Conservation (phyloP, 1,140 invertebrate species). For the Macrosteles quadrilineatus region DNA sequence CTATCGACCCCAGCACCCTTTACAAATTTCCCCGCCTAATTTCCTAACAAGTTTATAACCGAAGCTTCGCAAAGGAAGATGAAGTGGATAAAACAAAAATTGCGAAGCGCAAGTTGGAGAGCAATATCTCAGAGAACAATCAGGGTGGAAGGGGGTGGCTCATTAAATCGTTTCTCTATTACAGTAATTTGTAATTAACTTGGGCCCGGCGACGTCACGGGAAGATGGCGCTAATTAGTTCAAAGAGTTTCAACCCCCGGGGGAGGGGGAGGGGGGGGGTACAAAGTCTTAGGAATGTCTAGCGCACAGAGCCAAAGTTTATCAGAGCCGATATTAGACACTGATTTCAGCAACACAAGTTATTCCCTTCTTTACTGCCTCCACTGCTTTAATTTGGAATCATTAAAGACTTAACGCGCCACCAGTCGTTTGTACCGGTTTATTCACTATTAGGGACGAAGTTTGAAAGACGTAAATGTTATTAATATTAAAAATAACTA, state of each 20-base stretch:
- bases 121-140: neutral
- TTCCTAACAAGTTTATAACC: neutral
- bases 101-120: neutral
- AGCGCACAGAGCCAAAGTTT: neutral
- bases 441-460: no score
- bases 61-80: neutral
- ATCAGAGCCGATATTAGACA: conserved; percentile 8
- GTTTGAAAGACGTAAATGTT: no score
- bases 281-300: conserved; percentile 8
- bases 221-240: conserved; percentile 21
- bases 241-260: conserved; percentile 13
- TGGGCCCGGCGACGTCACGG: conserved; percentile 25
- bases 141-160: conserved; percentile 32
- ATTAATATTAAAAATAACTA: no score
- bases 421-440: no score
- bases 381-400: no score
- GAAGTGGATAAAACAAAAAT: neutral
- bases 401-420: no score
- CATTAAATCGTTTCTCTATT: conserved; percentile 47
- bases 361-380: neutral
- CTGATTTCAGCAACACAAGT: conserved; percentile 2
- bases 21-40: no score
- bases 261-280: neutral
- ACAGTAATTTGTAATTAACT: conserved; percentile 47
- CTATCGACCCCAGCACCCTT: no score